Evolutionary conservation across 2,113 vertebrate genomes (phyloP).

Genomic region (Monopterus albus): DNA sequence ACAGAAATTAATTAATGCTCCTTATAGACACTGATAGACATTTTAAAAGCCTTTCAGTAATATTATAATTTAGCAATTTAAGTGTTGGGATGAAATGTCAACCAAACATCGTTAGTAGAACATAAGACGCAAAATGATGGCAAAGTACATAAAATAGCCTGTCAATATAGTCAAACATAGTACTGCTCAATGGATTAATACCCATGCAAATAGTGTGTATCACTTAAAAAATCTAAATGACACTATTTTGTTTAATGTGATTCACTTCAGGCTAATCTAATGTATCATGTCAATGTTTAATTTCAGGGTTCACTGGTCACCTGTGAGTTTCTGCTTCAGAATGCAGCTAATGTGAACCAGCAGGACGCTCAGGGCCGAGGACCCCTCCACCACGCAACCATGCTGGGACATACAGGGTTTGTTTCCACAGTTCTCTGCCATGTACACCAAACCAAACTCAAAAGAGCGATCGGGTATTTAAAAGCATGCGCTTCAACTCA

Average conservation of each 20-base stretch:
- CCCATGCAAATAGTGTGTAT: background rate
- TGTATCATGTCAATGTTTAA: background rate
- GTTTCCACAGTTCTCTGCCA: constrained; percentile 3
- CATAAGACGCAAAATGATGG: too few species aligned
- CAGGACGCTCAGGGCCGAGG: constrained; percentile 91
- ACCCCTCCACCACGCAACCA: constrained; percentile 95
- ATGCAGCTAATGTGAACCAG: constrained; percentile 95
- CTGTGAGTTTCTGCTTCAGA: constrained; percentile 98
- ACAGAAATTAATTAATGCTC: background rate
- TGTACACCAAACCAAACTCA: background rate
- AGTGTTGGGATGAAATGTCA: too few species aligned
- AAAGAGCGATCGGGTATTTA: background rate
- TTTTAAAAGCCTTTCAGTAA: too few species aligned
- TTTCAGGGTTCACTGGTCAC: constrained; percentile 93
- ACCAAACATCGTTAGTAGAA: too few species aligned
- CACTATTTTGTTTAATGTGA: background rate
- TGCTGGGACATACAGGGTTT: constrained; percentile 95
- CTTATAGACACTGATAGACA: too few species aligned
- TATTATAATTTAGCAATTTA: too few species aligned
- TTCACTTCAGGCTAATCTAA: background rate
- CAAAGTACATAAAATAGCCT: background rate
- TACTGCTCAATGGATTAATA: background rate
- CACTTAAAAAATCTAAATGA: background rate
- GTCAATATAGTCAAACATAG: background rate
- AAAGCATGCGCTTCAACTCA: background rate